Conservation (phyloP, 2,113 vertebrate species). For the Neodon shergylaensis region DNA sequence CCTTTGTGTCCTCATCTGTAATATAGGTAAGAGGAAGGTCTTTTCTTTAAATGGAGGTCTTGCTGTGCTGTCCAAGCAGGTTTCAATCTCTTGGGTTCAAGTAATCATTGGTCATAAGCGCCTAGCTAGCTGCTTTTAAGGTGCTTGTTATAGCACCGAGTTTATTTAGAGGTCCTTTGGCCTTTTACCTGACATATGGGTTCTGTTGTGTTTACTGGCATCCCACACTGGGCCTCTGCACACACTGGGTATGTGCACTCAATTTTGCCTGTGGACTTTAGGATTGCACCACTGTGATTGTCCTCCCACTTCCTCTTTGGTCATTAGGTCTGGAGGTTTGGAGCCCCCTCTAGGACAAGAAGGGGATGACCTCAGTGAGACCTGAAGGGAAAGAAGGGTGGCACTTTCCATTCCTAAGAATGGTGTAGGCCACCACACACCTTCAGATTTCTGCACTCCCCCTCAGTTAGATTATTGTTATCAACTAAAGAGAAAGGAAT, state of each 20-base stretch:
- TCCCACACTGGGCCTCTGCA: neutral
- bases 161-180: neutral
- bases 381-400: neutral
- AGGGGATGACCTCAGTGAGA: neutral
- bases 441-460: neutral
- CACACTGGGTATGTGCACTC: too few relatives aligned
- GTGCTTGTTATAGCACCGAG: neutral
- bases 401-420: neutral
- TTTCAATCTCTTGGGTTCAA: neutral
- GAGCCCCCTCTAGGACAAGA: constrained; percentile 42
- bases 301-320: neutral
- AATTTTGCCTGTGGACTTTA: neutral
- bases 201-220: neutral
- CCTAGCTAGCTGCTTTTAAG: neutral
- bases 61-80: neutral
- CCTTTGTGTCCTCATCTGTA: neutral
- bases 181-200: neutral
- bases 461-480: neutral
- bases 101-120: neutral
- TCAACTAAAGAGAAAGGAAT: neutral
- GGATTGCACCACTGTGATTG: neutral
- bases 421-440: neutral
- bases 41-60: neutral
- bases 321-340: neutral
- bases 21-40: too few relatives aligned